phyloP scores from a whole-genome alignment of 2,797 vertebrate species.

The Platyrinchus mystaceus region DNA sequence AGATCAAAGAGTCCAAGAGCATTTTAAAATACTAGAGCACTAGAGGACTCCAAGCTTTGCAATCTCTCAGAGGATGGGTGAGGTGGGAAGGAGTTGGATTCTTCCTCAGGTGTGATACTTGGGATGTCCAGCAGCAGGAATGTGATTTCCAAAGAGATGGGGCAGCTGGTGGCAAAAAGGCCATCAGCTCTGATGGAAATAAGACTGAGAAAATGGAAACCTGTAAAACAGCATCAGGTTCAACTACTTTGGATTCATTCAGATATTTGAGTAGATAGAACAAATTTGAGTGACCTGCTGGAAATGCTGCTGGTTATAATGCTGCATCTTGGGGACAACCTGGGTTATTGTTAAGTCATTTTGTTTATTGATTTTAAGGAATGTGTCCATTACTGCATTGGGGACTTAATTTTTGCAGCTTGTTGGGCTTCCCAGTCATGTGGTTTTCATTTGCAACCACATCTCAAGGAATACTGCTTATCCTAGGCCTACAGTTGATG shows the following conservation, averaged over 20 bases:
- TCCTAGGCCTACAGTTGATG: not conserved
- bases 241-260: not conserved
- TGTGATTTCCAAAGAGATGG: not conserved
- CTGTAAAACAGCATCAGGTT: not conserved
- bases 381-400: not conserved
- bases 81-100: not conserved
- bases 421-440: fast-evolving
- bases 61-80: fast-evolving
- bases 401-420: not conserved
- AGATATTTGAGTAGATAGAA: not conserved
- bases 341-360: not conserved
- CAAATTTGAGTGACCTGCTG: not conserved
- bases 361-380: not conserved
- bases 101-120: not conserved
- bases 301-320: not conserved
- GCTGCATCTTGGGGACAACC: not conserved
- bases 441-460: not conserved
- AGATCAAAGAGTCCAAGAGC: not conserved
- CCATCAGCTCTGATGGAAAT: not conserved
- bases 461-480: not conserved
- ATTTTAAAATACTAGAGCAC: not conserved
- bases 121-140: not conserved
- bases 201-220: not conserved
- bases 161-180: not conserved
- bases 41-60: not conserved